Evolutionary conservation across 2,113 vertebrate species (phyloP).

Genomic region (Siniperca knerii): DNA sequence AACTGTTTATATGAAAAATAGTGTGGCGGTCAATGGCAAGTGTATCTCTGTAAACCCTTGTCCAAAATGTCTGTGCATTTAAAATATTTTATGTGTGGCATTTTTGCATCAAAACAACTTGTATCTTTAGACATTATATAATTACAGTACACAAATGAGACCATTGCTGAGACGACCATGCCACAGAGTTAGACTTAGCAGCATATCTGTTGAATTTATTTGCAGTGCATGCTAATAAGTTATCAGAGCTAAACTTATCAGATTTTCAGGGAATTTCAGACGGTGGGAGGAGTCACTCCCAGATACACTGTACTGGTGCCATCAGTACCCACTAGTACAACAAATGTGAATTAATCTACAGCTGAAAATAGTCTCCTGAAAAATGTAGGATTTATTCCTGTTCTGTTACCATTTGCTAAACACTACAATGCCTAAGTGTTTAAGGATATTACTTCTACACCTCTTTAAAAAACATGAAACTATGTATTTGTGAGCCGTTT

Average conservation of each 20-base stretch:
- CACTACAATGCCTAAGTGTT: too few species aligned
- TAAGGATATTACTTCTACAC: too few species aligned
- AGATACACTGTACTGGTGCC: neutral
- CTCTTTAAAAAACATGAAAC: too few species aligned
- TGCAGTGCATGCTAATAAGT: too few species aligned
- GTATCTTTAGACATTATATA: constrained; percentile 22
- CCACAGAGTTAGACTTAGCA: neutral
- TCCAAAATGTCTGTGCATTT: neutral
- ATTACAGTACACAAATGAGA: constrained; percentile 2
- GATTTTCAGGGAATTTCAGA: neutral
- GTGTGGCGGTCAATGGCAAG: neutral
- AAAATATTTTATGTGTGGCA: neutral
- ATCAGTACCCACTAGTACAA: neutral
- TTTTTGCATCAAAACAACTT: constrained; percentile 5
- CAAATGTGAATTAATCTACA: neutral
- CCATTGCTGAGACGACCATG: neutral
- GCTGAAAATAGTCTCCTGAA: too few species aligned
- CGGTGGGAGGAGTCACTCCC: neutral
- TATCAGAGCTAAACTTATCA: neutral
- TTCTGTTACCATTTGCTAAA: too few species aligned
- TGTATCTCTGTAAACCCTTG: neutral
- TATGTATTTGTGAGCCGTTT: too few species aligned
- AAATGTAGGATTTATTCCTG: too few species aligned
- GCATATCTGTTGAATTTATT: too few species aligned
- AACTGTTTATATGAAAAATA: neutral